Conservation (phyloP, 2,888 invertebrate species). For the Amphipoea lucens region DNA sequence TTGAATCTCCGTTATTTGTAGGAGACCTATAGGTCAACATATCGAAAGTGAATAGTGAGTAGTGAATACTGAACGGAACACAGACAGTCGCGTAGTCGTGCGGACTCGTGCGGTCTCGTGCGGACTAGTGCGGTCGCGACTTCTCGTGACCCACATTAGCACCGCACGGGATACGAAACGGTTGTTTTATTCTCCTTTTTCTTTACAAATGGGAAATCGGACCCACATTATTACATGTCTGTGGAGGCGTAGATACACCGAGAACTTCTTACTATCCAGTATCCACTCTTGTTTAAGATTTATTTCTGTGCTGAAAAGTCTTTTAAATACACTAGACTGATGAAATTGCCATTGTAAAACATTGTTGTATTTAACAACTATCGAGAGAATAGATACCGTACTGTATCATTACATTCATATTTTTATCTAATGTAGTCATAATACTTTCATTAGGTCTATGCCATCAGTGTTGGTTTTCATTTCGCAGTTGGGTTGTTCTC, state of each 20-base stretch:
- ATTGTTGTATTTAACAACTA: neutral
- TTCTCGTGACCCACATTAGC: constrained; percentile 73
- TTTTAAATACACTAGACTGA: constrained; percentile 39
- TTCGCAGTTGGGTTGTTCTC: too few relatives aligned
- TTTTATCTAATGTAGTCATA: neutral
- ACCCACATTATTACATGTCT: constrained; percentile 77
- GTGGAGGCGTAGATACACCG: constrained; percentile 50
- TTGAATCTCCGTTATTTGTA: constrained; percentile 19
- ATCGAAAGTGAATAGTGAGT: constrained; percentile 7
- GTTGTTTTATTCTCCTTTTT: constrained; percentile 76
- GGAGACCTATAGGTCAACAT: constrained; percentile 61
- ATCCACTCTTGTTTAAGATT: constrained; percentile 60
- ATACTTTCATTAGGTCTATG: neutral
- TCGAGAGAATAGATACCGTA: neutral
- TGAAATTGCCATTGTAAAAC: constrained; percentile 35
- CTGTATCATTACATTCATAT: neutral
- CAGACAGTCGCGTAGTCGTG: constrained; percentile 50
- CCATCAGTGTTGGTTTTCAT: neutral
- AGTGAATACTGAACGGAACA: constrained; percentile 2
- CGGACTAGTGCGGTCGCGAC: constrained; percentile 34
- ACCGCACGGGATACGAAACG: constrained; percentile 70
- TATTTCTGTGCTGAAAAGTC: constrained; percentile 58
- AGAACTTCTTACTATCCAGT: constrained; percentile 57
- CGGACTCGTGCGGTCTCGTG: constrained; percentile 1
- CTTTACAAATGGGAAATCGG: constrained; percentile 81